Base-by-base conservation (phyloP, 2,888 invertebrate species). In the Lepidonotus clava region DNA sequence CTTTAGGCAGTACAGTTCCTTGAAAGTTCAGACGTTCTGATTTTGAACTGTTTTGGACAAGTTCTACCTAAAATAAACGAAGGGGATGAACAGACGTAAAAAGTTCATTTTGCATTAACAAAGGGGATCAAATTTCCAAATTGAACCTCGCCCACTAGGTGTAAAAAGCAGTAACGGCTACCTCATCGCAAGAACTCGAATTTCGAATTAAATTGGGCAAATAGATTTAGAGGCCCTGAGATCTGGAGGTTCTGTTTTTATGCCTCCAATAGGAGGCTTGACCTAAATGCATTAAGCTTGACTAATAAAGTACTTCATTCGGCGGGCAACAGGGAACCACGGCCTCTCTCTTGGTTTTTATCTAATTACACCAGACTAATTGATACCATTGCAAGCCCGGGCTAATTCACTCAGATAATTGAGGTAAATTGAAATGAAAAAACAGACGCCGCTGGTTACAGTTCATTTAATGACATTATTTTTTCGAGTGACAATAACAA, bases 381-480 rank as follows among this genome's bases (percentile, higher is more conserved):
- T 71, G 71, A 71, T 71, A 71, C 71, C 36, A 24, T 34, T 38
- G 71, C 71, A 71, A 38, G 71, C 38, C 34, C 18, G 38, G 71
- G 38, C 34, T 71, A 71, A 71, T 71, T 71, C 71, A 71, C 71
- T 71, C 36, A 24, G 71, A 71, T 71, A 71, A 71, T 71, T 71
- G 71, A 21, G 38, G 71, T 34, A 71, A 71, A 71, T 71, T 71
- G 38, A 71, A 71, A 38, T 38, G 32, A 71, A 71, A 67, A 71
- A 71, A 71, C 71, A 18, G 21, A 71, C 36, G 18, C 71, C 71
- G 71, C 71, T 71, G 71, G 71, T 71, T 71, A 71, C 71, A 71
- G 71, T 71, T 71, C 71, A 71, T 71, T 71, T 71, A 71, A 71
- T 71, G 71, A 38, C 71, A 34, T 71, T 71, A 71, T 71, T 71